Base-by-base conservation (phyloP, 2,113 vertebrate species). In the Pangasianodon hypophthalmus region DNA sequence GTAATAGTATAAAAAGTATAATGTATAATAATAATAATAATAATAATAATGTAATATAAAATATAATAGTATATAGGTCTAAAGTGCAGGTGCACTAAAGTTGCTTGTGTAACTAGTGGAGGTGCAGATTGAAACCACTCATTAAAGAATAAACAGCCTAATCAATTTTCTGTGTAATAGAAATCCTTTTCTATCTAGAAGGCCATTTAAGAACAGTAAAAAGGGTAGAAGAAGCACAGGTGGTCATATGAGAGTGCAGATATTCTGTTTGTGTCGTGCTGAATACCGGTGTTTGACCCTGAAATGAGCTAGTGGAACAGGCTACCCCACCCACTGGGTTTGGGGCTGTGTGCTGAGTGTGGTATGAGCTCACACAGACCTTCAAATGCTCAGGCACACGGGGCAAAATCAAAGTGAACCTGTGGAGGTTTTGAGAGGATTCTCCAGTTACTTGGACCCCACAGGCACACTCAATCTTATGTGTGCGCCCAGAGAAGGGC, bases 321-420 rank as follows among this genome's bases (percentile, higher is more conserved):
- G 37, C 56, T 86, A 56, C 83, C 75, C 84, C 89, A 89, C 79
- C 85, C 71, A 87, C 80, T 52, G 52, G 54, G 58, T 56, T 87
- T 60, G 24, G 26, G 75, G 62, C 73, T 13, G 85, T 86, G 64
- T 88, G 37, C 89, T 88, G 50, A 75, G 86, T 90, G 88, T 37
- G 62, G 56, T 80, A 86, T 84, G 84, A 92, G 89, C 82, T 80
- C 82, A 88, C 73, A 37, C 50, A 80, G 18, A 52, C 67, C 64
- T 88, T 89, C 71, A 87, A 89, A 88, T 52, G 14, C 84, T 80
- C 14, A 89, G 75, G 46, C 87, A 71, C 56, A 44, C 5, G 48
- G 89, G 80, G 75, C 48, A 18, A 87, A 90, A 84, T 89, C 58
- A 90, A 88, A 90, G 79, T n/a, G 11, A 87, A 71, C 52, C 80